Base-by-base conservation (phyloP, 2,888 invertebrate genomes). In the Mactromeris polynyma region DNA sequence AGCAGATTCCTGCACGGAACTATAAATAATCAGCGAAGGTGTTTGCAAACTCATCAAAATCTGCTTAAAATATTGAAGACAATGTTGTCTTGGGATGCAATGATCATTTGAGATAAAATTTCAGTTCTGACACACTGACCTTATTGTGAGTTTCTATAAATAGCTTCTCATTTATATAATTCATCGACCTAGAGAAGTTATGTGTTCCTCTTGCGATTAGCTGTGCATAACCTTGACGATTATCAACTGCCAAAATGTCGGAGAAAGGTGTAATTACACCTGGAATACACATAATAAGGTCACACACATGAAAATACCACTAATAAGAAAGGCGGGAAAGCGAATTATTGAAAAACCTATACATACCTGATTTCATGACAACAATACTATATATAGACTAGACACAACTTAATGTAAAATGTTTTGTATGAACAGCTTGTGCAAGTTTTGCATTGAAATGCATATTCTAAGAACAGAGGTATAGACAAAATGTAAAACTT, bases 61-160 rank as follows among this genome's bases (percentile, higher is more conserved):
- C 19, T 0, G 58, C 26, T 64, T 64, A 9, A 64, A 64, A n/a
- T 64, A 64, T 64, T 7, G 73, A 26, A 73, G 14, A 14, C 31
- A 73, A 17, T 26, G 26, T 33, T 11, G 26, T 73, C 17, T 33
- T 19, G 36, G 11, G 9, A 26, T 73, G 73, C 73, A 73, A 19
- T 36, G 36, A 36, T 33, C 36, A 36, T 33, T 33, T 17, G 7
- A 33, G 36, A 73, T 73, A 33, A 64, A 17, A 73, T 73, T n/a
- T 36, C 73, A 33, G 42, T 33, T 14, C 17, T 80, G 51, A 80
- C 80, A 46, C 80, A 80, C 40, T 80, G 80, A 46, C 80, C 80
- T 80, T 51, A 42, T 51, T 33, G 17, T 31, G 4, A 4, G 80
- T 80, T n/a, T 51, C 80, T 80, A 80, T 26, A 46, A 17, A 51